These are phyloP conservation scores for Muscidifurax raptorellus DNA, from an alignment of 1,140 invertebrate genomes.

Conservation along the genomic window DNA sequence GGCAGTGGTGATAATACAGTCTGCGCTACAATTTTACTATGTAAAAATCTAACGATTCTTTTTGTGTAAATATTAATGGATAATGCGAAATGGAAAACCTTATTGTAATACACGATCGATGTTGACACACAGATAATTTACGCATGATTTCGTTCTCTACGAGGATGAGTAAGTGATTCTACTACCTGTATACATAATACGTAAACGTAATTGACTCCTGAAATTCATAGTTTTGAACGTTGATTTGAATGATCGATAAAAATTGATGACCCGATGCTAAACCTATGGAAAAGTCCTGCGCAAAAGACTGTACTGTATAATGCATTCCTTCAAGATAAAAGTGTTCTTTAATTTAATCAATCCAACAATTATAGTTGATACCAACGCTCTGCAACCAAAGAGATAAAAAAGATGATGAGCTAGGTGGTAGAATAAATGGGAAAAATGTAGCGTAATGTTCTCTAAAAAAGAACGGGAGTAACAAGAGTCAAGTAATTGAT, in stretches of 20 bases:
- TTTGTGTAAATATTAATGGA: slow-evolving; percentile 1
- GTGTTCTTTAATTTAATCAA: slow-evolving; percentile 44
- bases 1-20: neutral
- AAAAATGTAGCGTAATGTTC: neutral
- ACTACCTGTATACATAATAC: neutral
- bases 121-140: neutral
- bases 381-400: slow-evolving; percentile 49
- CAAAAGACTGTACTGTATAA: slow-evolving; percentile 44
- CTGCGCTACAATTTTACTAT: neutral
- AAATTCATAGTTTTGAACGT: neutral
- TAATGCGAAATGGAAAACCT: neutral
- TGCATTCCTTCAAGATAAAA: slow-evolving; percentile 19
- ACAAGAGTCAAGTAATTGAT: neutral
- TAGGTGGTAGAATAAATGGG: slow-evolving; percentile 19
- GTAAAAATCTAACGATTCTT: neutral
- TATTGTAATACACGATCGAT: neutral
- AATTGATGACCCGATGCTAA: neutral
- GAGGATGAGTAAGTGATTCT: neutral
- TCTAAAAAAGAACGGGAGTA: too few species aligned
- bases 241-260: neutral
- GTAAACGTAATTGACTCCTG: neutral
- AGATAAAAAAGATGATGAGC: slow-evolving; percentile 39
- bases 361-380: slow-evolving; percentile 40
- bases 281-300: slow-evolving; percentile 11
- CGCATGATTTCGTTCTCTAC: neutral